These are phyloP conservation scores for Drosophila carrolli DNA, from an alignment of 1,140 invertebrate genomes.

Conservation along the genomic window DNA sequence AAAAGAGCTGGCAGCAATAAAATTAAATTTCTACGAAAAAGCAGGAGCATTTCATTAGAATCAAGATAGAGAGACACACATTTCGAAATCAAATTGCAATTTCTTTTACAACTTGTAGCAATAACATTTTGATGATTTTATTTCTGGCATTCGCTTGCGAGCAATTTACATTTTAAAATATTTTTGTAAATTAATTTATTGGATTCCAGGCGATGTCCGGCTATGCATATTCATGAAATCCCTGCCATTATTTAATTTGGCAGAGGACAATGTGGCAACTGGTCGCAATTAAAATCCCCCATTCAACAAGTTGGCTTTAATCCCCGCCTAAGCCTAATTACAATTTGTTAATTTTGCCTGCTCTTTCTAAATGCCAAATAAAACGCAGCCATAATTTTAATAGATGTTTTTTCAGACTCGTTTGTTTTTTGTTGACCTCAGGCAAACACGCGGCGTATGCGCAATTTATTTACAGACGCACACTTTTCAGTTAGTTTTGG, in stretches of 20 bases:
- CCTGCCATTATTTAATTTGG: conserved; percentile 40
- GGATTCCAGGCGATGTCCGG: conserved; percentile 15
- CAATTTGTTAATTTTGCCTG: conserved; percentile 54
- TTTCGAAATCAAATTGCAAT: conserved; percentile 46
- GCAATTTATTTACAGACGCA: conserved; percentile 64
- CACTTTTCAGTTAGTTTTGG: conserved; percentile 31
- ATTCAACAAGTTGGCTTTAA: conserved; percentile 59
- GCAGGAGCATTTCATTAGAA: conserved; percentile 30
- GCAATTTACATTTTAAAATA: conserved; percentile 49
- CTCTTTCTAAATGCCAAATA: conserved; percentile 64
- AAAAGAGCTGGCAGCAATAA: conserved; percentile 28
- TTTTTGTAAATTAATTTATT: conserved; percentile 47
- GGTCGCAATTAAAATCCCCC: conserved; percentile 60
- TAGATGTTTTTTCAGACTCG: conserved; percentile 42
- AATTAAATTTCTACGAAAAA: conserved; percentile 30
- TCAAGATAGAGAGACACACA: conserved; percentile 13
- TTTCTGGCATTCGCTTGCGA: conserved; percentile 6
- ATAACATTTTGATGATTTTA: conserved; percentile 31
- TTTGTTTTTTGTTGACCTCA: conserved; percentile 42
- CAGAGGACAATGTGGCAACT: conserved; percentile 44
- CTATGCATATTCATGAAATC: conserved; percentile 34
- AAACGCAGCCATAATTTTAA: conserved; percentile 69
- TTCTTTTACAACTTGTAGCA: conserved; percentile 21
- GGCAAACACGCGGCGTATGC: conserved; percentile 61
- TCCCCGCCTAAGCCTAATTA: conserved; percentile 69